Conservation (phyloP, 2,888 invertebrate genomes). For the Acanthopleura granulata region DNA sequence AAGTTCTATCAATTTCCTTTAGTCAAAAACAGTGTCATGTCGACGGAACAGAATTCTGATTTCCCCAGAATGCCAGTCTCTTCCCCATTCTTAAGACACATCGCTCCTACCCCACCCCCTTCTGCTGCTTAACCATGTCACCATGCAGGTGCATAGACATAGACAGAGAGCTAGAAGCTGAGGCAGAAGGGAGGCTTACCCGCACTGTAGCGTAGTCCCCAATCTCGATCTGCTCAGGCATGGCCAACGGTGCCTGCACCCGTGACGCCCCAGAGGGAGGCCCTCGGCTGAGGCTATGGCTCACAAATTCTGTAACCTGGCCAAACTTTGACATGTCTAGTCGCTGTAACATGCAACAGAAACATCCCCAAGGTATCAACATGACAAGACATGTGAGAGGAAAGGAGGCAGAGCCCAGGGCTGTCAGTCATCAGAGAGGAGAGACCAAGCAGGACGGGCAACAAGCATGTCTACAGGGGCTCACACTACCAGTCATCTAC, state of each 20-base stretch:
- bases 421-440: too few species aligned
- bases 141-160: too few species aligned
- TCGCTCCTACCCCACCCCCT: too few species aligned
- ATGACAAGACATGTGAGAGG: slow-evolving; percentile 24
- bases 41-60: too few species aligned
- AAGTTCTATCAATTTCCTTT: too few species aligned
- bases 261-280: slow-evolving; percentile 72
- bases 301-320: slow-evolving; percentile 87
- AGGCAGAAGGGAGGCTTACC: slow-evolving; percentile 47
- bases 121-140: too few species aligned
- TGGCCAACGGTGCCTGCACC: slow-evolving; percentile 82
- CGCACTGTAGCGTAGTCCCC: slow-evolving; percentile 80
- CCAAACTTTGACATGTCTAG: slow-evolving; percentile 90
- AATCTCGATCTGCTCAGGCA: slow-evolving; percentile 82
- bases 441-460: too few species aligned
- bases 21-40: too few species aligned
- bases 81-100: too few species aligned
- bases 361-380: neutral
- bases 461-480: too few species aligned
- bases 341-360: slow-evolving; percentile 75
- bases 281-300: slow-evolving; percentile 68
- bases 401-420: neutral
- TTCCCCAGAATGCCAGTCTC: too few species aligned
- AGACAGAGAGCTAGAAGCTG: neutral
- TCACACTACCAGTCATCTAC: too few species aligned